Conservation (phyloP, 2,888 invertebrate species). For the Tiliacea aurago region DNA sequence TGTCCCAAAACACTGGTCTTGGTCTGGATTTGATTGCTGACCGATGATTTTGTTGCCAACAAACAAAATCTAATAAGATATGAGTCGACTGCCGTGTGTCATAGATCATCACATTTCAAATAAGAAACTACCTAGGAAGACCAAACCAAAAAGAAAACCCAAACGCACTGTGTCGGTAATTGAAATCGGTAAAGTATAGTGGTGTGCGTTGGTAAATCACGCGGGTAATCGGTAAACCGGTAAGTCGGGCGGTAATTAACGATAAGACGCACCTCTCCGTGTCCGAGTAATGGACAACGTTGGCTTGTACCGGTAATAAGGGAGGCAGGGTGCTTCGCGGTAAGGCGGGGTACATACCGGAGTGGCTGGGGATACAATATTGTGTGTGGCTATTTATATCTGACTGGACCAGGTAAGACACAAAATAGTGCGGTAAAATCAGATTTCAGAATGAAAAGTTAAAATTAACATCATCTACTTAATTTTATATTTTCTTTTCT, state of each 20-base stretch:
- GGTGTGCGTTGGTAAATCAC: conserved; percentile 80
- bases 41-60: not conserved
- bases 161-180: conserved; percentile 56
- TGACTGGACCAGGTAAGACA: not conserved
- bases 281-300: conserved; percentile 79
- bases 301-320: conserved; percentile 70
- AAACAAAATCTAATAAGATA: conserved; percentile 4
- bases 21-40: not conserved
- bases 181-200: conserved; percentile 67
- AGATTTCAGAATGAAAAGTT: not conserved
- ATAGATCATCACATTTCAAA: conserved; percentile 28
- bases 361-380: not conserved
- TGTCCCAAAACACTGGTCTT: no score
- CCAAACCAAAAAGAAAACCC: conserved; percentile 15
- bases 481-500: no score
- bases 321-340: conserved; percentile 55
- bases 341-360: conserved; percentile 34
- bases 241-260: conserved; percentile 82
- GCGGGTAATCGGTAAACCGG: conserved; percentile 80
- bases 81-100: not conserved
- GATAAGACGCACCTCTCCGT: conserved; percentile 83
- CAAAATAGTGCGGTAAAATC: not conserved
- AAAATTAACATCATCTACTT: no score
- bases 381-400: not conserved
- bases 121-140: conserved; percentile 19